These are phyloP conservation scores for Bellardia pandia DNA, from an alignment of 2,888 invertebrate species.

Conservation along the genomic window DNA sequence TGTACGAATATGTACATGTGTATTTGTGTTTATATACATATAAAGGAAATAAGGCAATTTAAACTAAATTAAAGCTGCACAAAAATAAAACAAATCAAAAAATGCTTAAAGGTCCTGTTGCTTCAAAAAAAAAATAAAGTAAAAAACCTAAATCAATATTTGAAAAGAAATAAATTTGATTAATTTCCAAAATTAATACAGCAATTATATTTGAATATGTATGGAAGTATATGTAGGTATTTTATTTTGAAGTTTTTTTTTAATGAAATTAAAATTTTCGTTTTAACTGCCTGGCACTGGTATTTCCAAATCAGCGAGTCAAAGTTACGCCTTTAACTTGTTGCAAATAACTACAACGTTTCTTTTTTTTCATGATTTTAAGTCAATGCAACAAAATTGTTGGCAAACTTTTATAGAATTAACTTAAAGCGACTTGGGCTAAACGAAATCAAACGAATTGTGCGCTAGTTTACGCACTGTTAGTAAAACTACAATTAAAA, in stretches of 20 bases:
- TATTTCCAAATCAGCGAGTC: slow-evolving; percentile 38
- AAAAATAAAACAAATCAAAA: neutral
- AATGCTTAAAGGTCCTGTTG: slow-evolving; percentile 2
- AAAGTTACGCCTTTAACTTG: slow-evolving; percentile 67
- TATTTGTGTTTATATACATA: neutral
- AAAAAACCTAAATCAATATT: slow-evolving; percentile 1
- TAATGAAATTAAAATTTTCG: slow-evolving; percentile 11
- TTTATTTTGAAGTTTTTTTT: neutral
- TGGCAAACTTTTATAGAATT: neutral
- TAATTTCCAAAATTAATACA: neutral
- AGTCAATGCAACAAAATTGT: neutral
- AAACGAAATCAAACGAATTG: neutral
- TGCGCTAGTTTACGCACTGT: neutral
- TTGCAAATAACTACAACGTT: neutral
- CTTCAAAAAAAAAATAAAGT: neutral
- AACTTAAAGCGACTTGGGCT: neutral
- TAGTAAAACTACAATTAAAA: neutral
- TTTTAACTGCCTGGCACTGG: neutral
- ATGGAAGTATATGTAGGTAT: neutral
- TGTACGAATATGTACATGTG: neutral
- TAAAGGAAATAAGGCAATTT: slow-evolving; percentile 24
- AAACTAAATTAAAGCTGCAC: neutral
- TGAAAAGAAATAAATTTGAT: slow-evolving; percentile 33
- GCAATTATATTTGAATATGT: slow-evolving; percentile 12
- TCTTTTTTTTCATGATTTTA: slow-evolving; percentile 10